phyloP scores from a whole-genome alignment of 2,797 vertebrate genomes.

The Sardinella longiceps region DNA sequence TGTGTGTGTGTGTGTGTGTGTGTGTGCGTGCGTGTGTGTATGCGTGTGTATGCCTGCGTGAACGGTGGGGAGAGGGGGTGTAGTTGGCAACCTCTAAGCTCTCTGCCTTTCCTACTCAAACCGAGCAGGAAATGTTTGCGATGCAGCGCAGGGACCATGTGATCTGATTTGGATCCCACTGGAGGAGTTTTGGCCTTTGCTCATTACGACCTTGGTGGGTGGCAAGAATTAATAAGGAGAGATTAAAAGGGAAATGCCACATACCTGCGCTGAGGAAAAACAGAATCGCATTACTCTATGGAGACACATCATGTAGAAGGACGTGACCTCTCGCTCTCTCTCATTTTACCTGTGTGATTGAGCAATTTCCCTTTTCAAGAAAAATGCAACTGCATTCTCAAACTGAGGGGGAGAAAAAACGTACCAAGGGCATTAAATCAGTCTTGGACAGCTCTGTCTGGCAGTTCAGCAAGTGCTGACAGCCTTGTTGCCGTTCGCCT shows the following conservation, averaged over 20 bases:
- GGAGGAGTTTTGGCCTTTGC: not conserved
- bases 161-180: not conserved
- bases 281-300: not conserved
- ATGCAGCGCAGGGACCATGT: not conserved
- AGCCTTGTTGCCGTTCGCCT: not conserved
- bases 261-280: not conserved
- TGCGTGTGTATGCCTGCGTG: too few species aligned
- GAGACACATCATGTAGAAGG: not conserved
- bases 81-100: not conserved
- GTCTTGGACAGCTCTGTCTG: not conserved
- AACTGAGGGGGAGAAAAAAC: not conserved
- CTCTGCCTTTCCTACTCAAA: not conserved
- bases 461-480: not conserved
- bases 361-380: not conserved
- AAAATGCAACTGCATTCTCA: not conserved
- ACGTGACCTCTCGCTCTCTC: not conserved
- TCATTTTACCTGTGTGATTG: not conserved
- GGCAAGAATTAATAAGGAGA: constrained; percentile 14
- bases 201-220: not conserved
- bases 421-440: not conserved
- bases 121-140: constrained; percentile 2
- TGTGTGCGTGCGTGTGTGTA: too few species aligned
- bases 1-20: too few species aligned
- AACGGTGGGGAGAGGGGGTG: not conserved
- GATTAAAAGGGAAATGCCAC: not conserved